Percentiles rank a stretch among this genome's conserved stretches.
Conservation (phyloP, 2,888 invertebrate genomes). For the Drosophila algonquin region DNA sequence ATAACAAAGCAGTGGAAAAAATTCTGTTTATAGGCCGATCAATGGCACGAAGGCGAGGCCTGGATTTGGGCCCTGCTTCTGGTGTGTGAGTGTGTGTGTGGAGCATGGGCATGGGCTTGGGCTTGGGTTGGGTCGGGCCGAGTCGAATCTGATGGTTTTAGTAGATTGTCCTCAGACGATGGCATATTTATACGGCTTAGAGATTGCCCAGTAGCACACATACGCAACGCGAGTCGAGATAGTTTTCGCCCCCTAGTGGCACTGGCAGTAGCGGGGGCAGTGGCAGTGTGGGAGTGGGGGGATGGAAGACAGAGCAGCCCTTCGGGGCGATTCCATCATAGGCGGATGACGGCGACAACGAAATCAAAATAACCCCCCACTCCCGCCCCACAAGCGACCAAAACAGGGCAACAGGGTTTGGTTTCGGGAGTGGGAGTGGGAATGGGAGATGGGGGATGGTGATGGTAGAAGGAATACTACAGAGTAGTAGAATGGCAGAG, state of each 20-base stretch:
- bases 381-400: slow-evolving; percentile 1
- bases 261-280: not conserved
- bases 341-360: slow-evolving; percentile 62
- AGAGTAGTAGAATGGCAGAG: slow-evolving; percentile 3
- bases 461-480: slow-evolving; percentile 12
- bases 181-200: slow-evolving; percentile 70
- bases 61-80: slow-evolving; percentile 1
- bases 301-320: slow-evolving; percentile 57
- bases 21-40: slow-evolving; percentile 76
- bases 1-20: slow-evolving; percentile 63
- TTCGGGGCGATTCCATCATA: slow-evolving; percentile 62
- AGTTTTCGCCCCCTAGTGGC: slow-evolving; percentile 26
- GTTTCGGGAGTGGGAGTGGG: not conserved
- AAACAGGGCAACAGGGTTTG: slow-evolving; percentile 49
- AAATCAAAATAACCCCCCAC: slow-evolving; percentile 45
- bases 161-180: slow-evolving; percentile 69
- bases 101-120: not conserved
- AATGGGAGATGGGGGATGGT: too few relatives aligned
- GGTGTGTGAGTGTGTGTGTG: not conserved
- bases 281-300: not conserved
- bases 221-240: slow-evolving; percentile 42
- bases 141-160: slow-evolving; percentile 54
- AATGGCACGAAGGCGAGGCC: slow-evolving; percentile 57
- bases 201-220: slow-evolving; percentile 69
- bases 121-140: slow-evolving; percentile 3